phyloP scores from a whole-genome alignment of 2,113 vertebrate genomes.

The Crotalus horridus region DNA sequence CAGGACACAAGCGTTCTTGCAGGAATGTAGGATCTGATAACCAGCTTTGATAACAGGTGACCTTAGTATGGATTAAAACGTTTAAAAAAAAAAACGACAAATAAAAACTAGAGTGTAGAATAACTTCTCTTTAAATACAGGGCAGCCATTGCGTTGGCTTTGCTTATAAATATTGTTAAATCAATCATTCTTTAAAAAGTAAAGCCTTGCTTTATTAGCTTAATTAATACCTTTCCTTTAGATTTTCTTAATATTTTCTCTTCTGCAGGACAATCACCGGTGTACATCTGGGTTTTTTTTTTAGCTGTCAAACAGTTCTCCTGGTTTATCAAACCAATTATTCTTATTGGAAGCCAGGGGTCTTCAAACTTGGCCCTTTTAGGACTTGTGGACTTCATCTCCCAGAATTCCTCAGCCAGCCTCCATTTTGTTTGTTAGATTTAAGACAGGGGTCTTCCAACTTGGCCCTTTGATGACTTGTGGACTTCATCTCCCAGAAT shows the following conservation, averaged over 20 bases:
- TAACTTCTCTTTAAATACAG: background rate
- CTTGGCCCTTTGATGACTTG: no score
- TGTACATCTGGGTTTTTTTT: background rate
- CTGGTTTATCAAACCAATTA: background rate
- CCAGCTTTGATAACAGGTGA: background rate
- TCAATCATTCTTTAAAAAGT: background rate
- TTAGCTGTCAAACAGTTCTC: no score
- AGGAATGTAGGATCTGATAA: no score
- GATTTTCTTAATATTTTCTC: background rate
- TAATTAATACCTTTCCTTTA: background rate
- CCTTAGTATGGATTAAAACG: background rate
- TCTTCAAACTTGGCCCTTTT: no score
- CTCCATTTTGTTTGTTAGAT: no score
- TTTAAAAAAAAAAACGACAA: background rate
- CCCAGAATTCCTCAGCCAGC: no score
- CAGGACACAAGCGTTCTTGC: background rate
- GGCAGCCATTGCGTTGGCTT: background rate
- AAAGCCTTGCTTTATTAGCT: background rate
- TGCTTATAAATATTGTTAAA: background rate
- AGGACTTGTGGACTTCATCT: no score
- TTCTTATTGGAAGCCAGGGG: background rate
- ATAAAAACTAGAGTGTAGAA: background rate
- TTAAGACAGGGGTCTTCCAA: no score
- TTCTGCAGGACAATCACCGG: background rate
- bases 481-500: no score